Evolutionary conservation across 1,140 invertebrate species (phyloP), one percentile per base, ranked within the genome.

Genomic region (Homarus americanus): DNA sequence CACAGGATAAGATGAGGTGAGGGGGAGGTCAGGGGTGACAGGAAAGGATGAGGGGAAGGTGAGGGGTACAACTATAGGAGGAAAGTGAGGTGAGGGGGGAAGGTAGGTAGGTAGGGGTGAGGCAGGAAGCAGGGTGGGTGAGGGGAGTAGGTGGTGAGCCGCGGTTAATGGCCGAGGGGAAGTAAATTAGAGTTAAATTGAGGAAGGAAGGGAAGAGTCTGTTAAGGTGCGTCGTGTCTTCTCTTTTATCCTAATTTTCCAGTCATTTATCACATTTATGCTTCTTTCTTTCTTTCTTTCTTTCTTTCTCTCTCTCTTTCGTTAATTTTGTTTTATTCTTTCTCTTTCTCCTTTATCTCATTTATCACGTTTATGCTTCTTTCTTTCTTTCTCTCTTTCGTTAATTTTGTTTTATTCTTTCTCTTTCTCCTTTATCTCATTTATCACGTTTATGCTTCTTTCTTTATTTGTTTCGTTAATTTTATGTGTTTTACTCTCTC

Each of bases 101-200:
- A 44, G 44, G 73, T 17, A 58, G 53, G 38, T 58, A 28, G 66
- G 36, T 28, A 58, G 41, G 34, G 34, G 80, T 1, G 32, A 24
- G 80, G 53, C 1, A 38, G 44, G 44, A 36, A 20, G 0, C 12
- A 36, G 41, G 10, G 2, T 2, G 28, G 58, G 82, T 12, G 17
- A 40, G 84, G 44, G 84, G 40, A 58, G 28, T 32, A 49, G 38
- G 20, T 44, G 38, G 20, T 44, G 34, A 38, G 15, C 38, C 41
- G 72, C 72, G 84, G 84, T 86, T 86, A 76, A 86, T 86, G 72
- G 84, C 32, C 63, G 82, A 84, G 82, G 82, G 82, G 82, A 84
- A 84, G 66, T 84, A 84, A 84, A 84, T 84, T 84, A 84, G 82
- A 84, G 82, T 84, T 84, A 84, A 84, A 84, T 84, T 84, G 82